A percentile compares a stretch with the other conserved stretches of the same genome.
Evolutionary conservation across 1,140 invertebrate species (phyloP).

Genomic region (Drosophila eugracilis): DNA sequence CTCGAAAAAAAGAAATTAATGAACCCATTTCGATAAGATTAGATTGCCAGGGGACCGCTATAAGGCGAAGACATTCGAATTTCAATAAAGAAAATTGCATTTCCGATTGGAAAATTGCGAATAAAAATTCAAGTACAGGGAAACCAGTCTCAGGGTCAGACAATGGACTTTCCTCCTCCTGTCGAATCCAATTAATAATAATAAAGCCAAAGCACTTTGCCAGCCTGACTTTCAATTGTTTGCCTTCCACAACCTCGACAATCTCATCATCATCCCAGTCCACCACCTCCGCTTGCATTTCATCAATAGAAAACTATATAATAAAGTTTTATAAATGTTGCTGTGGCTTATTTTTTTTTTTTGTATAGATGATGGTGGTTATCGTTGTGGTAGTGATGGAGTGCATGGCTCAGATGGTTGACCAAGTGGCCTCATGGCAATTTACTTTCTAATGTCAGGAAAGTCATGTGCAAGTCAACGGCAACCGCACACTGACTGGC

Average conservation of each 20-base stretch:
- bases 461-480: constrained; percentile 80
- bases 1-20: constrained; percentile 26
- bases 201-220: constrained; percentile 49
- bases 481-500: constrained; percentile 21
- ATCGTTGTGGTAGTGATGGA: too few relatives aligned
- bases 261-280: constrained; percentile 30
- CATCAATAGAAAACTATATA: constrained; percentile 39
- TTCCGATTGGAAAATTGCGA: constrained; percentile 46
- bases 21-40: constrained; percentile 46
- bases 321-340: constrained; percentile 42
- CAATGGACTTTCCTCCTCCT: constrained; percentile 46
- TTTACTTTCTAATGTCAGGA: constrained; percentile 82
- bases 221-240: constrained; percentile 57
- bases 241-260: constrained; percentile 20
- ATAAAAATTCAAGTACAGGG: constrained; percentile 22
- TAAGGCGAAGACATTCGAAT: constrained; percentile 15
- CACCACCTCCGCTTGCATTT: constrained; percentile 33
- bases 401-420: constrained; percentile 56
- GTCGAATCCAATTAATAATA: constrained; percentile 61
- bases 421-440: constrained; percentile 81
- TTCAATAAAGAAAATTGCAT: constrained; percentile 46
- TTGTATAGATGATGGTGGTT: constrained; percentile 16
- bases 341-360: constrained; percentile 26
- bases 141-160: constrained; percentile 33
- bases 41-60: constrained; percentile 17